Percentiles rank a stretch among this genome's conserved stretches.
Conservation (phyloP, 2,888 invertebrate genomes). For the Lissocephala sabroskyi region DNA sequence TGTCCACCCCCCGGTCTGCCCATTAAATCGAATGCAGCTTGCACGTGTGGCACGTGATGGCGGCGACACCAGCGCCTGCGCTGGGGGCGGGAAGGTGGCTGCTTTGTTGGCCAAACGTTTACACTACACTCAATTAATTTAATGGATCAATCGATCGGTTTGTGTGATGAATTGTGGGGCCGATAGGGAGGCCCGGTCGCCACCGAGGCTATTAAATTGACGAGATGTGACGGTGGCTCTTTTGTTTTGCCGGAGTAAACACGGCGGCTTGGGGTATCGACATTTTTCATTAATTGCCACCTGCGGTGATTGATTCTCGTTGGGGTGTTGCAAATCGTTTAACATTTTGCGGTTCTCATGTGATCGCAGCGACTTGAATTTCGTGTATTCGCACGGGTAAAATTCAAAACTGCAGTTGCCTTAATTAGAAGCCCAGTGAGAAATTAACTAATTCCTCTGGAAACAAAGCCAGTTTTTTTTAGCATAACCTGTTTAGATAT, state of each 20-base stretch:
- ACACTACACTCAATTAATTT: slow-evolving; percentile 55
- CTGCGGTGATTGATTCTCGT: no score
- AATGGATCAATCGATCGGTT: slow-evolving; percentile 55
- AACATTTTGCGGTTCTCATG: no score
- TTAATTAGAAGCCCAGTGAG: no score
- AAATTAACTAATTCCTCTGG: no score
- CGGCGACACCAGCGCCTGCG: slow-evolving; percentile 10
- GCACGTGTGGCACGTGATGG: slow-evolving; percentile 39
- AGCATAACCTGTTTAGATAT: no score
- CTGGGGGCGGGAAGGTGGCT: slow-evolving; percentile 5
- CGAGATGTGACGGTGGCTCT: slow-evolving; percentile 15
- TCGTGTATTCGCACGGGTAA: no score
- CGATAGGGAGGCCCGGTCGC: slow-evolving; percentile 14
- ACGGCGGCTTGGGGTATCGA: no score
- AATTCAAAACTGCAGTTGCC: no score
- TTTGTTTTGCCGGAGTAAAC: no score
- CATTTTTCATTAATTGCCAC: slow-evolving; percentile 36
- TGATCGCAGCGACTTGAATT: no score
- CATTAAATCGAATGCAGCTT: slow-evolving; percentile 41
- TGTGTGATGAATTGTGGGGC: slow-evolving; percentile 23
- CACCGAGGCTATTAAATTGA: slow-evolving; percentile 29
- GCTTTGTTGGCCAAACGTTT: slow-evolving; percentile 39
- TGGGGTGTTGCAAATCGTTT: no score
- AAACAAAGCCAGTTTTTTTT: no score
- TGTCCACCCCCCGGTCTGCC: slow-evolving; percentile 14